These are phyloP conservation scores for Trichonephila clavata DNA, from an alignment of 1,140 invertebrate species.

Conservation along the genomic window DNA sequence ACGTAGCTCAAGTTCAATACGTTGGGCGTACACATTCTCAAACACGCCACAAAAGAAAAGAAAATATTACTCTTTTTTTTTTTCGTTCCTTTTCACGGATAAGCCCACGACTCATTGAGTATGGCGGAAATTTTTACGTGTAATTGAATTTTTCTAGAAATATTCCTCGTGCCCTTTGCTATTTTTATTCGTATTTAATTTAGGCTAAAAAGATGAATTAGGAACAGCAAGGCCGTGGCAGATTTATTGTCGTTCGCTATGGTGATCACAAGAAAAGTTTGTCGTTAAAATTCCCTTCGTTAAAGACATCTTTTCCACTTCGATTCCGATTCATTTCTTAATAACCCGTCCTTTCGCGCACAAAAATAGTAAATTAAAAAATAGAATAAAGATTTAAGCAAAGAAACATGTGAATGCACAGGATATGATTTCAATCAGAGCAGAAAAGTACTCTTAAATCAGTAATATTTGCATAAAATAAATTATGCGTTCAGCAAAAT, in stretches of 20 bases:
- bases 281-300: conserved; percentile 21
- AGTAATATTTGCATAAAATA: conserved; percentile 15
- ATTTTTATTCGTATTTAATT: conserved; percentile 10
- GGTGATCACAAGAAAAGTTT: conserved; percentile 7
- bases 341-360: neutral
- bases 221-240: conserved; percentile 10
- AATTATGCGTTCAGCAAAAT: conserved; percentile 16
- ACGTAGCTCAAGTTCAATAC: conserved; percentile 13
- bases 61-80: conserved; percentile 4
- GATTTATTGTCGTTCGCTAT: conserved; percentile 29
- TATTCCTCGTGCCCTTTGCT: conserved; percentile 24
- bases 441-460: conserved; percentile 16
- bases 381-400: neutral
- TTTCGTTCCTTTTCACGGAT: neutral
- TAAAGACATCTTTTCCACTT: conserved; percentile 24
- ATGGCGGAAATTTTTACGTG: conserved; percentile 59
- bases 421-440: conserved; percentile 21
- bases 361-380: conserved; percentile 11
- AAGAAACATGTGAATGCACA: neutral
- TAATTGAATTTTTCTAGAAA: conserved; percentile 57
- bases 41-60: conserved; percentile 15
- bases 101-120: conserved; percentile 43
- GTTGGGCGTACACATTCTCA: neutral
- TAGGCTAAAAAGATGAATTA: conserved; percentile 35
- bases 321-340: neutral